Evolutionary conservation across 1,140 invertebrate genomes (phyloP), one percentile per base, ranked within the genome.

Genomic region (Drosophila orena): DNA sequence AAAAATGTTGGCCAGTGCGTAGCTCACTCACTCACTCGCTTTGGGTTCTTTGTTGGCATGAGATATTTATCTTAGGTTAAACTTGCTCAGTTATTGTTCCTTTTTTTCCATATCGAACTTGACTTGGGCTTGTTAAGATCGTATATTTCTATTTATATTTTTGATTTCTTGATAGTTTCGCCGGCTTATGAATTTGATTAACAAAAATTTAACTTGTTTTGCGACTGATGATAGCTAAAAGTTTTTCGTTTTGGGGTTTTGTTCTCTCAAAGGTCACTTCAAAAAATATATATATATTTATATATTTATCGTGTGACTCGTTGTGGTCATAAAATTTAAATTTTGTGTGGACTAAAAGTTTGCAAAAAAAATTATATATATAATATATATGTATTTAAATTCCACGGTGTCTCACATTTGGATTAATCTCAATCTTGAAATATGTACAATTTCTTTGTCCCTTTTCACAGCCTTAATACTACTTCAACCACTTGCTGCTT

Each of bases 151-250:
- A 70, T 70, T 70, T 70, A 40, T 56, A 70, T 47, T 30, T 65
- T 22, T 49, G 64, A 42, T 71, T 49, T 65, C 64, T 68, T 57
- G 65, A 49, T 71, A 71, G 65, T 71, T 71, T 74, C 47, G 81
- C 76, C 71, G 70, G 56, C 66, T 78, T 78, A 59, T 75, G 81
- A 69, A 88, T 88, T 88, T 55, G 72, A 88, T 88, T 81, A 81
- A 79, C 40, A 52, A 70, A 83, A 78, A 81, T 81, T 88, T 53
- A 88, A 86, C 81, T 88, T 75, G 83, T 88, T 81, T 81, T 81
- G 66, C 76, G 57, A 55, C 70, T 46, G 66, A 69, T 70, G 66
- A 70, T 70, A 50, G 60, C 52, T 69, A 70, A 70, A 70, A 70
- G 35, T 70, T 56, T 69, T 70, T n/a, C 50, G 46, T 74, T 65